Evolutionary conservation across 2,888 invertebrate species (phyloP), one percentile per base, ranked within the genome.

Genomic region (Shargacucullia verbasci): DNA sequence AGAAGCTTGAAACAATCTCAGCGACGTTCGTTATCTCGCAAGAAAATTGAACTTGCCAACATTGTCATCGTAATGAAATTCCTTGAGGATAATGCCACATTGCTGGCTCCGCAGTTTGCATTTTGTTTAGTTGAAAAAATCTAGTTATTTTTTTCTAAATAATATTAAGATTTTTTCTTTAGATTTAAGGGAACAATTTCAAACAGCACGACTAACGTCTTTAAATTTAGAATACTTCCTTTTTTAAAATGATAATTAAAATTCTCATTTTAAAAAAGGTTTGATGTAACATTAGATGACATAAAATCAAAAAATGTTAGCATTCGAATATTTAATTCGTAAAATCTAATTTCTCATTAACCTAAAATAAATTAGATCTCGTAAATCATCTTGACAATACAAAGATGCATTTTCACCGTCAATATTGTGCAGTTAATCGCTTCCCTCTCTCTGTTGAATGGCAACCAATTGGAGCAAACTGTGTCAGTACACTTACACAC

Each of bases 21-120:
- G 82, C 85, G 80, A 85, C 84, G 90, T 87, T 85, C 83, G 86
- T 89, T 89, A 87, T 88, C 85, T 88, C 79, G 58, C 81, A 84
- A 88, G 87, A 87, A 90, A 89, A 90, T 90, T 87, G 87, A 87
- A 89, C 85, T 86, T 82, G 76, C 84, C 85, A 83, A 88, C 90
- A 86, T 86, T 91, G 91, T 90, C 91, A 91, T 89, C 84, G 75
- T 90, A 91, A 91, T 91, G 88, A 91, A 91, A 91, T 91, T 91
- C 90, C 83, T 86, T 72, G 57, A 20, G 62, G 66, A 80, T 80
- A 83, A 83, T 74, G 69, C 77, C 53, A 64, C 67, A 65, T 65
- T 45, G 67, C 58, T 70, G 58, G 47, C 48, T 29, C 49, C 44
- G 13, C 46, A 62, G 57, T 63, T 65, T 73, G 57, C 66, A 76